These are phyloP conservation scores for Galaxias olidus DNA, from an alignment of 2,797 vertebrate genomes.

Conservation along the genomic window DNA sequence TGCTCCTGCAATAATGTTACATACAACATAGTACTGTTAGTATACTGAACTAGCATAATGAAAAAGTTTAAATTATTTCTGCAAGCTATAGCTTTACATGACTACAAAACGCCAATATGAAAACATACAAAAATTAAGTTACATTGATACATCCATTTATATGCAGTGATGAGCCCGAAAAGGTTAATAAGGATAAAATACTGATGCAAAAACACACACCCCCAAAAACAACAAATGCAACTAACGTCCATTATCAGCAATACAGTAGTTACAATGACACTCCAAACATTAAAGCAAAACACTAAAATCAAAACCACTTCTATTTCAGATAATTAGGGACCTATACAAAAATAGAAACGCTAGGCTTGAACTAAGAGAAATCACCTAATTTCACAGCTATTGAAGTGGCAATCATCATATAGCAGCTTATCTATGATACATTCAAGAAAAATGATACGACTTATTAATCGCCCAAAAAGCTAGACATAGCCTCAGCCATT, in stretches of 20 bases:
- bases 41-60: slow-evolving; percentile 69
- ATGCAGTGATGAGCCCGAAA: slow-evolving; percentile 95
- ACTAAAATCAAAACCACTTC: slow-evolving; percentile 90
- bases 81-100: slow-evolving; percentile 94
- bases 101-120: slow-evolving; percentile 91
- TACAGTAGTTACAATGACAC: slow-evolving; percentile 99
- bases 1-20: slow-evolving; percentile 65
- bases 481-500: slow-evolving; percentile 92
- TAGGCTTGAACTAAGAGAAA: slow-evolving; percentile 92
- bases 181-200: slow-evolving; percentile 98
- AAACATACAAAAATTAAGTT: slow-evolving; percentile 96
- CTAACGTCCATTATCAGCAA: slow-evolving; percentile 97
- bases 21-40: slow-evolving; percentile 52
- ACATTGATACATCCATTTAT: slow-evolving; percentile 93
- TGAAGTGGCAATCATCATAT: slow-evolving; percentile 99
- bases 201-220: slow-evolving; percentile 91
- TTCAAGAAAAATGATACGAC: slow-evolving; percentile 99
- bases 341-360: slow-evolving; percentile 95
- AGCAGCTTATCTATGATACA: slow-evolving; percentile 99
- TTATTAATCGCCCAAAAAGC: slow-evolving; percentile 98
- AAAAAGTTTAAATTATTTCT: slow-evolving; percentile 93
- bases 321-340: slow-evolving; percentile 96
- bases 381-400: slow-evolving; percentile 99
- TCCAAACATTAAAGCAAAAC: slow-evolving; percentile 95
- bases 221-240: slow-evolving; percentile 89